Percentiles rank a stretch among this genome's conserved stretches.
These are phyloP conservation scores for Agapetus fuscipes DNA, from an alignment of 2,888 invertebrate species.

Conservation along the genomic window DNA sequence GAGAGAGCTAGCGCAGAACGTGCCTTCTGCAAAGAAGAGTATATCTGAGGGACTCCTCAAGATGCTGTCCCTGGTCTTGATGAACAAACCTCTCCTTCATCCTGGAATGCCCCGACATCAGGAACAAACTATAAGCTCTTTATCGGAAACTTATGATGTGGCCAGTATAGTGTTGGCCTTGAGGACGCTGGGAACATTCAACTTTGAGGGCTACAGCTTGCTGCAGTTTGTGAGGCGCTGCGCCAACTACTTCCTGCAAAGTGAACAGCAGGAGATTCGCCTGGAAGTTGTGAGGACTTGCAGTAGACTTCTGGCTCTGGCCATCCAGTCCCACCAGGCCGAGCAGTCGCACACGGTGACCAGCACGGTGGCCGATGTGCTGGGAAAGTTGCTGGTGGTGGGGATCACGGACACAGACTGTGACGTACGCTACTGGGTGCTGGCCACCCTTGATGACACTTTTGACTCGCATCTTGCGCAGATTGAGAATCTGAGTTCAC, in stretches of 20 bases:
- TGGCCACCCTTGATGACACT: slow-evolving; percentile 80
- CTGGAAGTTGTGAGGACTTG: slow-evolving; percentile 93
- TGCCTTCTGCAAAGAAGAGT: slow-evolving; percentile 78
- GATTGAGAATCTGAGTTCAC: slow-evolving; percentile 85
- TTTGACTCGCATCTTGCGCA: slow-evolving; percentile 95
- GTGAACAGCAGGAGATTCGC: slow-evolving; percentile 80
- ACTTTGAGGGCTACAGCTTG: slow-evolving; percentile 87
- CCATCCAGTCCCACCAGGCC: slow-evolving; percentile 53
- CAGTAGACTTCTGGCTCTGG: slow-evolving; percentile 76
- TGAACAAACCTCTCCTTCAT: slow-evolving; percentile 77
- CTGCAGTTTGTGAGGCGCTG: slow-evolving; percentile 88
- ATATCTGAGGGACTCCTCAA: slow-evolving; percentile 89
- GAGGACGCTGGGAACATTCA: slow-evolving; percentile 80
- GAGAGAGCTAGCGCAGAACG: slow-evolving; percentile 78
- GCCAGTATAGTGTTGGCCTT: slow-evolving; percentile 84
- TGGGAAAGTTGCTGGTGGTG: slow-evolving; percentile 82
- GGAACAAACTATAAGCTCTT: slow-evolving; percentile 41
- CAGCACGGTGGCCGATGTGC: slow-evolving; percentile 81
- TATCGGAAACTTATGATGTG: slow-evolving; percentile 59
- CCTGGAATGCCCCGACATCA: slow-evolving; percentile 65
- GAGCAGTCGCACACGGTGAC: slow-evolving; percentile 76
- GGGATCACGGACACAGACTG: slow-evolving; percentile 94
- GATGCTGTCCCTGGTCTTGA: slow-evolving; percentile 82
- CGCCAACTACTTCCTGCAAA: slow-evolving; percentile 82
- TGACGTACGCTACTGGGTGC: slow-evolving; percentile 87